Percentiles rank a stretch among this genome's conserved stretches.
These are phyloP conservation scores for Rhyzopertha dominica DNA, from an alignment of 1,140 invertebrate species.

Conservation along the genomic window DNA sequence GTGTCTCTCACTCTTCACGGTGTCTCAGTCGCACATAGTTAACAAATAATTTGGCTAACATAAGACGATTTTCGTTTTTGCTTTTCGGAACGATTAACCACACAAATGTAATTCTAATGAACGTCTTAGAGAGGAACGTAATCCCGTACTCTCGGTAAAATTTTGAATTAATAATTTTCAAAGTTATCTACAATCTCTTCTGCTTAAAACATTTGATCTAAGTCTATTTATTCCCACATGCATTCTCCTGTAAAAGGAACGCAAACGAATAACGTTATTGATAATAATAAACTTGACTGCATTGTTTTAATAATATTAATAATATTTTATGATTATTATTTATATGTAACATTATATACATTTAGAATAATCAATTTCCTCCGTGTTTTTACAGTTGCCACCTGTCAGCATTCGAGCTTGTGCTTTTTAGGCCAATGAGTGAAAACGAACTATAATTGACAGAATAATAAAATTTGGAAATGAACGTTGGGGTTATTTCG, in stretches of 20 bases:
- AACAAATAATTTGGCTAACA: slow-evolving; percentile 21
- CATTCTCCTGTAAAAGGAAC: slow-evolving; percentile 24
- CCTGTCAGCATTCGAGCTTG: slow-evolving; percentile 25
- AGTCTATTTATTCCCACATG: slow-evolving; percentile 28
- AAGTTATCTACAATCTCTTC: slow-evolving; percentile 29
- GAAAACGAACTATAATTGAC: slow-evolving; percentile 17
- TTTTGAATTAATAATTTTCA: slow-evolving; percentile 37
- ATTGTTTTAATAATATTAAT: slow-evolving; percentile 25
- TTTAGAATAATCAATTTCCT: slow-evolving; percentile 47
- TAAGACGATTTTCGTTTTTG: slow-evolving; percentile 17
- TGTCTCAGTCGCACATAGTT: slow-evolving; percentile 22
- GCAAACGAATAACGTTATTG: slow-evolving; percentile 20
- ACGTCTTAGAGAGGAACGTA: slow-evolving; percentile 38
- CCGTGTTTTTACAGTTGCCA: slow-evolving; percentile 32
- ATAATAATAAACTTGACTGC: slow-evolving; percentile 28
- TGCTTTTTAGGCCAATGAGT: slow-evolving; percentile 32
- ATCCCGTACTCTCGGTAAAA: slow-evolving; percentile 41
- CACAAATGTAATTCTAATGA: slow-evolving; percentile 21
- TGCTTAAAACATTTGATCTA: slow-evolving; percentile 22
- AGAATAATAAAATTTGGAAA: too few species aligned
- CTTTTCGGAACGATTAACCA: slow-evolving; percentile 9
- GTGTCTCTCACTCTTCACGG: slow-evolving; percentile 17
- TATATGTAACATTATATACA: slow-evolving; percentile 47
- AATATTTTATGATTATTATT: slow-evolving; percentile 37
- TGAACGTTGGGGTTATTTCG: too few species aligned